Evolutionary conservation across 1,140 invertebrate genomes (phyloP).

Genomic region (Drosophila burlai): DNA sequence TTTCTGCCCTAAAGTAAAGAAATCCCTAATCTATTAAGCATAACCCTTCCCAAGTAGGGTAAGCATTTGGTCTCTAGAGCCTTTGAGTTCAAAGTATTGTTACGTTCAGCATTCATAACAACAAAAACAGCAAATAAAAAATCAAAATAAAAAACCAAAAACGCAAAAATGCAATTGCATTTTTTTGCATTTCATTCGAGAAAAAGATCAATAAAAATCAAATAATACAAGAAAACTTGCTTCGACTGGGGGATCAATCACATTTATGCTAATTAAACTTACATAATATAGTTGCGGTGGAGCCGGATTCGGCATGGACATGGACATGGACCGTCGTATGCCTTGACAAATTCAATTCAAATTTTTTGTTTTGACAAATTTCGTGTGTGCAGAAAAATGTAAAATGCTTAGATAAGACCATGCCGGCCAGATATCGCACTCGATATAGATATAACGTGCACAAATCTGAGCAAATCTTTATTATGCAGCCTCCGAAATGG

Average conservation of each 20-base stretch:
- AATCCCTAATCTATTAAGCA: too few species aligned
- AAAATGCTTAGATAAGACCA: conserved; percentile 74
- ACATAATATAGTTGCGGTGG: conserved; percentile 60
- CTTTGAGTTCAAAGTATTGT: conserved; percentile 55
- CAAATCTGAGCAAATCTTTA: conserved; percentile 40
- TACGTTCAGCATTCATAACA: conserved; percentile 69
- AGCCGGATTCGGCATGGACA: conserved; percentile 3
- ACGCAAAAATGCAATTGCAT: conserved; percentile 73
- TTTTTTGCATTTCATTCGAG: conserved; percentile 77
- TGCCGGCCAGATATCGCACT: conserved; percentile 16
- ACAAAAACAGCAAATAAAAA: conserved; percentile 29
- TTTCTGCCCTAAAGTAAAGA: background rate
- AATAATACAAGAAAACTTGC: conserved; percentile 79
- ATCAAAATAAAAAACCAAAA: conserved; percentile 24
- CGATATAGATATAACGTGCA: conserved; percentile 35
- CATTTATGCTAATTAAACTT: conserved; percentile 81
- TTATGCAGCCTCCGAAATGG: conserved; percentile 36
- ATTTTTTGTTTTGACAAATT: conserved; percentile 68
- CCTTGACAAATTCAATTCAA: conserved; percentile 79
- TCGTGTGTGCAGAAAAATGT: conserved; percentile 58
- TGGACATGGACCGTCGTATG: conserved; percentile 8
- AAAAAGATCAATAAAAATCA: conserved; percentile 77
- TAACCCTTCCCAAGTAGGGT: conserved; percentile 43
- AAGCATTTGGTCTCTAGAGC: conserved; percentile 52
- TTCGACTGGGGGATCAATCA: conserved; percentile 76